Base-by-base conservation (phyloP, 2,113 vertebrate genomes). In the Chlamydotis undulata region DNA sequence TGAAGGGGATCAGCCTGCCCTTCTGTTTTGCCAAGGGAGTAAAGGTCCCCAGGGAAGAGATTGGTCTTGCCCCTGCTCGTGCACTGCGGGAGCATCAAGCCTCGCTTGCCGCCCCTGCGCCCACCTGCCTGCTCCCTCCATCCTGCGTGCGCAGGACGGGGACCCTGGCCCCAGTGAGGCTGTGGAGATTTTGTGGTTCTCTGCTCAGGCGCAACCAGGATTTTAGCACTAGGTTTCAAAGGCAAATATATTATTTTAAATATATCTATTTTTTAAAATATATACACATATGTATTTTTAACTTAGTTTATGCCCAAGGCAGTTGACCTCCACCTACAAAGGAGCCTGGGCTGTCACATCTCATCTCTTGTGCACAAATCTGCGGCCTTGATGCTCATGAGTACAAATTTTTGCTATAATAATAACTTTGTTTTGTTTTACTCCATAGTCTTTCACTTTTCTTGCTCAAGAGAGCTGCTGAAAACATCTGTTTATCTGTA, bases 91-190 rank as follows among this genome's bases (percentile, higher is more conserved):
- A 73, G 9, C 22, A 45, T 47, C 67, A 41, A 35, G n/a, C 31
- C 50, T 55, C 2, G 1, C 24, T 33, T 41, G 19, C 77, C 11
- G 9, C 12, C 21, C 37, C 39, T 25, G 65, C 2, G 2, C 25
- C 21, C 5, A 1, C 52, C 61, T 57, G 33, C 25, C 39, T 7
- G 4, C 52, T 69, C 29, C 56, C 6, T 79, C 43, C 14, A 6
- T 43, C 41, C 65, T 45, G 41, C 12, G 1, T 4, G 35, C 33
- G 12, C 0, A 4, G 52, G 24, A 7, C 2, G 9, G 52, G 53
- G 89, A 33, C 29, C 63, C 25, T 1, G 2, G 17, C 26, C 29
- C 29, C 31, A 19, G 41, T 2, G 2, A 50, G 41, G 18, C 29
- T 37, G 23, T 50, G 19, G 9, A 55, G 12, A 8, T 4, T 19